Percentiles rank a stretch among this genome's conserved stretches.
Conservation (phyloP, 1,140 invertebrate species). For the Pantala flavescens region DNA sequence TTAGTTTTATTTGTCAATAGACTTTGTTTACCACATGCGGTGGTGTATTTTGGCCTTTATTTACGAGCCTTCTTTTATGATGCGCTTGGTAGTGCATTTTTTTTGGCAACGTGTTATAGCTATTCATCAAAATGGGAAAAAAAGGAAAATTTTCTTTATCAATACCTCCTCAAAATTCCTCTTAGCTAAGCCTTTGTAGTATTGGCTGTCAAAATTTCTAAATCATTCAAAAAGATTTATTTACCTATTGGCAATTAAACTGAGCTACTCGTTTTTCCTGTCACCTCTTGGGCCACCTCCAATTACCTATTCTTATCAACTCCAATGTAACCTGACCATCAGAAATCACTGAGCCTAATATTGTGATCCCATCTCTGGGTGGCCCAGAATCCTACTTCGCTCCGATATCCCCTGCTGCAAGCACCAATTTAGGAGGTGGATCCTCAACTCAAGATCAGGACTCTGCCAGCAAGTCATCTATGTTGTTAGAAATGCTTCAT, state of each 20-base stretch:
- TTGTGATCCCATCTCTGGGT: slow-evolving; percentile 39
- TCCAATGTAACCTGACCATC: slow-evolving; percentile 14
- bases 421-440: slow-evolving; percentile 25
- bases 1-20: slow-evolving; percentile 8
- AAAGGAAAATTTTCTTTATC: too few species aligned
- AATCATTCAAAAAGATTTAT: too few species aligned
- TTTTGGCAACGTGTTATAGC: too few species aligned
- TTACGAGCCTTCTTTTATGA: too few species aligned
- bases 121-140: too few species aligned
- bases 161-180: too few species aligned
- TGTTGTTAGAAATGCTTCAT: slow-evolving; percentile 45
- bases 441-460: slow-evolving; percentile 11
- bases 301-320: neutral
- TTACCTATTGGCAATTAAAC: neutral
- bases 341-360: slow-evolving; percentile 38
- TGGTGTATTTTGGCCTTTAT: too few species aligned
- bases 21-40: too few species aligned
- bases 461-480: slow-evolving; percentile 25
- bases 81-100: too few species aligned
- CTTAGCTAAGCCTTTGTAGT: too few species aligned
- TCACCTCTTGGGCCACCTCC: neutral
- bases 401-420: slow-evolving; percentile 49
- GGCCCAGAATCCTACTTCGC: slow-evolving; percentile 49
- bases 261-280: neutral
- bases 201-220: too few species aligned